Evolutionary conservation across 1,140 invertebrate genomes (phyloP).

Genomic region (Drosophila dunni): DNA sequence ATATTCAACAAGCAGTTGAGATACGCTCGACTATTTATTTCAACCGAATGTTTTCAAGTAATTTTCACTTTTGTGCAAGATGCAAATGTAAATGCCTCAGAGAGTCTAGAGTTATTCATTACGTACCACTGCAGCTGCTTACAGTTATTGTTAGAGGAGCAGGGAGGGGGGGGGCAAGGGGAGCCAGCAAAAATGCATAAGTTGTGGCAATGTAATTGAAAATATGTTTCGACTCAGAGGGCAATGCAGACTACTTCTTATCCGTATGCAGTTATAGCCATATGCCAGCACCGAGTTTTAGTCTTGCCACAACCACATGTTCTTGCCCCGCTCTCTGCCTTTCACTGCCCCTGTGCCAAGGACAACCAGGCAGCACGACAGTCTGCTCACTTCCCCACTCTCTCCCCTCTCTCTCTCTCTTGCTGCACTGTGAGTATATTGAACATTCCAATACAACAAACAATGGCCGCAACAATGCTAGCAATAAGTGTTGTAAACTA

Average conservation of each 20-base stretch:
- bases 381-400: too few relatives aligned
- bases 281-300: conserved; percentile 8
- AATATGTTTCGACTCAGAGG: conserved; percentile 38
- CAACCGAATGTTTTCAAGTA: conserved; percentile 3
- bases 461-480: conserved; percentile 54
- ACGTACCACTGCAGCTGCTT: conserved; percentile 28
- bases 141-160: conserved; percentile 42
- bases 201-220: conserved; percentile 53
- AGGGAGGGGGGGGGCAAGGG: neutral
- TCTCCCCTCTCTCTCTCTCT: too few relatives aligned
- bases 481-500: conserved; percentile 58
- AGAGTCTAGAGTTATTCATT: conserved; percentile 16
- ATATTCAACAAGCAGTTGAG: conserved; percentile 24
- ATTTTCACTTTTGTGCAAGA: conserved; percentile 25
- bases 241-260: conserved; percentile 16
- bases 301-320: neutral
- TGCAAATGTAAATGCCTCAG: conserved; percentile 13
- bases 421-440: conserved; percentile 41
- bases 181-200: conserved; percentile 7
- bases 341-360: conserved; percentile 16
- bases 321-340: too few relatives aligned
- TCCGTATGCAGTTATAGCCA: conserved; percentile 24
- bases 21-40: neutral
- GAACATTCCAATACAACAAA: conserved; percentile 57
- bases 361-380: conserved; percentile 29